These are phyloP conservation scores for Amazona finschi DNA, from an alignment of 2,797 vertebrate species.

Conservation along the genomic window DNA sequence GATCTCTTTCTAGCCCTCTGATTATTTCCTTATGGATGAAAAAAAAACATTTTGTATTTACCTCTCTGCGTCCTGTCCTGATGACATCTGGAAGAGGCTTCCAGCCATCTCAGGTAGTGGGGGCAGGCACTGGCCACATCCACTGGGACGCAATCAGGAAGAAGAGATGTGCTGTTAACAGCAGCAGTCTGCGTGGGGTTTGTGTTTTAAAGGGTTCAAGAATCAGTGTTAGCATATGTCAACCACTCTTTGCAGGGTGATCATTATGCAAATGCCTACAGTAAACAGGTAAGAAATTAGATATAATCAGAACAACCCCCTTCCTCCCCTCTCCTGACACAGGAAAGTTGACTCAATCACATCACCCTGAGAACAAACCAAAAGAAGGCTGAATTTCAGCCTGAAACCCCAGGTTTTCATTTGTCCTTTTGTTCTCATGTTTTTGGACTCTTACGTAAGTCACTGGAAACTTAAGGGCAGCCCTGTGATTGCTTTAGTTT, in stretches of 20 bases:
- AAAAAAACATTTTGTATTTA: not conserved
- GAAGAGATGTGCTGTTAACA: not conserved
- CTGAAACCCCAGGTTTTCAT: not conserved
- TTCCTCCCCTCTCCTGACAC: conserved; percentile 27
- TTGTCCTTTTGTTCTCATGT: not conserved
- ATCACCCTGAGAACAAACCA: not conserved
- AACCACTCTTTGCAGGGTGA: conserved; percentile 53
- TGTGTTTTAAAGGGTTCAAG: conserved; percentile 45
- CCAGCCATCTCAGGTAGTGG: not conserved
- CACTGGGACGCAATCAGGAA: not conserved
- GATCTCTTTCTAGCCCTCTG: not conserved
- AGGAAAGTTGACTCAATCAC: conserved; percentile 3
- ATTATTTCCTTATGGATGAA: not conserved
- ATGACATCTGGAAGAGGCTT: not conserved
- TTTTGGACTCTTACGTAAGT: not conserved
- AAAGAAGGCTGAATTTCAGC: not conserved
- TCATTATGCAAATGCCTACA: conserved; percentile 67
- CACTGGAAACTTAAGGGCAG: not conserved
- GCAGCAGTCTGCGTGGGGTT: not conserved
- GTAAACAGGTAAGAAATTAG: conserved; percentile 70
- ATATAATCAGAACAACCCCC: conserved; percentile 62
- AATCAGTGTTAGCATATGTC: conserved; percentile 42
- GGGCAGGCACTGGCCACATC: not conserved
- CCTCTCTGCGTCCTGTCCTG: not conserved
- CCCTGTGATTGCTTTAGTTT: conserved; percentile 7